phyloP scores from a whole-genome alignment of 2,888 invertebrate genomes.

The Acrobasis repandana region DNA sequence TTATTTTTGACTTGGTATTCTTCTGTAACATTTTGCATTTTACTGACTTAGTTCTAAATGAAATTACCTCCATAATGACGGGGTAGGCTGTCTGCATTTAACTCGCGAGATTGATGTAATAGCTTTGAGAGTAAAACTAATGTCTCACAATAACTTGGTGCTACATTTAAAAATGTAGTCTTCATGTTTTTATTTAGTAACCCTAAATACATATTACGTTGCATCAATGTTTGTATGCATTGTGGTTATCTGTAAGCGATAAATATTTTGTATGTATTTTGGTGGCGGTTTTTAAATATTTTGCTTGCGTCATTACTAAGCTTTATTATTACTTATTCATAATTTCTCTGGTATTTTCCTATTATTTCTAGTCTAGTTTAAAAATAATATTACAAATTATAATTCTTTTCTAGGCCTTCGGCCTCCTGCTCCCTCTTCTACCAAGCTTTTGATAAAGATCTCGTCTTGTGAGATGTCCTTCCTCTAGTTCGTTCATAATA shows the following conservation, averaged over 20 bases:
- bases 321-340: no score
- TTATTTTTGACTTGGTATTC: background rate
- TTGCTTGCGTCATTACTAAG: no score
- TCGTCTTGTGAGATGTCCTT: no score
- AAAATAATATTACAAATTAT: no score
- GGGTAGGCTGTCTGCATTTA: constrained; percentile 21
- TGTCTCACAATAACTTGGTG: constrained; percentile 42
- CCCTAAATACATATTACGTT: background rate
- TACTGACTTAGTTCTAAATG: constrained; percentile 13
- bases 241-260: background rate
- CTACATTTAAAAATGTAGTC: background rate
- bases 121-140: constrained; percentile 39
- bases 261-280: background rate
- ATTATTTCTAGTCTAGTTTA: no score
- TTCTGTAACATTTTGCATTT: background rate
- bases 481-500: no score
- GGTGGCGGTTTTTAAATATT: background rate
- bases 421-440: no score
- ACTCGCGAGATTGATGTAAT: constrained; percentile 26
- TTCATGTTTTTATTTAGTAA: background rate
- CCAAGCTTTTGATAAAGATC: no score
- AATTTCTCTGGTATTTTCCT: no score
- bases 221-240: background rate
- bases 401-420: no score
- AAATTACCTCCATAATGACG: constrained; percentile 23